Evolutionary conservation across 1,140 invertebrate species (phyloP).

Genomic region (Zeugodacus cucurbitae): DNA sequence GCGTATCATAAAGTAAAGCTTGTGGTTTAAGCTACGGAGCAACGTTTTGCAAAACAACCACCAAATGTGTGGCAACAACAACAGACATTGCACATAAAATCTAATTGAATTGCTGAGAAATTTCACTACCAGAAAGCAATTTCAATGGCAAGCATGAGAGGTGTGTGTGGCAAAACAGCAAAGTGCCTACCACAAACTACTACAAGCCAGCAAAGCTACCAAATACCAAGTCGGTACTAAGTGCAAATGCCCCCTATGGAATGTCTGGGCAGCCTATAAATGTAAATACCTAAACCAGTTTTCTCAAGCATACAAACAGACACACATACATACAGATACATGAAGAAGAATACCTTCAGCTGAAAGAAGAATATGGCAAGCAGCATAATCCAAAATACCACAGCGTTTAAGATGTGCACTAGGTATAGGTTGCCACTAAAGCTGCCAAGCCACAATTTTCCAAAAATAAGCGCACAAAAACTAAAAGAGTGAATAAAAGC

Average conservation of each 20-base stretch:
- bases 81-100: too few species aligned
- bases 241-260: slow-evolving; percentile 33
- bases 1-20: neutral
- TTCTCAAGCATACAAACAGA: neutral
- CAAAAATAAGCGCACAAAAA: neutral
- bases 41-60: neutral
- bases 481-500: neutral
- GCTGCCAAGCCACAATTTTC: neutral
- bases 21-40: neutral
- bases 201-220: neutral
- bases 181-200: neutral
- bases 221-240: neutral
- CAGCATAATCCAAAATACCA: neutral
- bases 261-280: slow-evolving; percentile 15
- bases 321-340: neutral
- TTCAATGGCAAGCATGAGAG: neutral
- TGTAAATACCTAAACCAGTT: slow-evolving; percentile 31
- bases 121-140: slow-evolving; percentile 13
- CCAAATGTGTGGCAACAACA: neutral
- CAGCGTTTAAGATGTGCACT: neutral
- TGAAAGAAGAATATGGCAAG: neutral
- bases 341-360: neutral
- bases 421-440: neutral
- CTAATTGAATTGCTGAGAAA: slow-evolving; percentile 35
- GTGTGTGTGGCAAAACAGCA: neutral